A percentile compares a stretch with the other conserved stretches of the same genome.
phyloP scores from a whole-genome alignment of 2,113 vertebrate species.

The Ceratotherium simum region DNA sequence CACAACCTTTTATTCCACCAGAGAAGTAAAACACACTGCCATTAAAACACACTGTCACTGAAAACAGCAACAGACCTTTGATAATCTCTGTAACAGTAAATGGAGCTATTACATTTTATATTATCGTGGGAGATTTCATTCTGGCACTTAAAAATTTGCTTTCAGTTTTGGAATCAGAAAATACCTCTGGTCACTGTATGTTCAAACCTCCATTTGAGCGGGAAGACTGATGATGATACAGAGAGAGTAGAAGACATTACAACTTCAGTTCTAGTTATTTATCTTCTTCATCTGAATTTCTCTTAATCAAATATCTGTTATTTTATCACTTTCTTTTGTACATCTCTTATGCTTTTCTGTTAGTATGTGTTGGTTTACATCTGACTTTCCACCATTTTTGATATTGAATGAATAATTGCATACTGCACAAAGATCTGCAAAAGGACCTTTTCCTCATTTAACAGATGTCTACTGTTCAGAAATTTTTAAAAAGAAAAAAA shows the following conservation, averaged over 20 bases:
- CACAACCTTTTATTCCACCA: background rate
- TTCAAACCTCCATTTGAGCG: background rate
- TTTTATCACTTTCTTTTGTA: background rate
- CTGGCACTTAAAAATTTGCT: constrained; percentile 5
- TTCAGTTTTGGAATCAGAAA: constrained; percentile 44
- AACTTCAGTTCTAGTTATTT: background rate
- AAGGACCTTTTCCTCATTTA: background rate
- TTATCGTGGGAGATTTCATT: background rate
- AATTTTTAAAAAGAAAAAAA: background rate
- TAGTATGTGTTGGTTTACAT: background rate
- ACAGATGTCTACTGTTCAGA: background rate
- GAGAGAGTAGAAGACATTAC: background rate
- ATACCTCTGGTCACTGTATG: background rate
- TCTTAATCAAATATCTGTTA: background rate
- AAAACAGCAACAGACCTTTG: constrained; percentile 3
- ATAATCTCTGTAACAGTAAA: background rate
- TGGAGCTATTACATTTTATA: background rate
- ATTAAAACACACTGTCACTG: background rate
- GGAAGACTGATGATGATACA: background rate
- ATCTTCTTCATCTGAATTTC: background rate
- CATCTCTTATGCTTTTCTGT: background rate
- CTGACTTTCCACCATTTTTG: background rate
- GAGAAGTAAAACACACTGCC: background rate
- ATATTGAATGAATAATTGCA: background rate
- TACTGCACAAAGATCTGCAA: background rate